Base-by-base conservation (phyloP, 2,113 vertebrate species). In the Girardinichthys multiradiatus region DNA sequence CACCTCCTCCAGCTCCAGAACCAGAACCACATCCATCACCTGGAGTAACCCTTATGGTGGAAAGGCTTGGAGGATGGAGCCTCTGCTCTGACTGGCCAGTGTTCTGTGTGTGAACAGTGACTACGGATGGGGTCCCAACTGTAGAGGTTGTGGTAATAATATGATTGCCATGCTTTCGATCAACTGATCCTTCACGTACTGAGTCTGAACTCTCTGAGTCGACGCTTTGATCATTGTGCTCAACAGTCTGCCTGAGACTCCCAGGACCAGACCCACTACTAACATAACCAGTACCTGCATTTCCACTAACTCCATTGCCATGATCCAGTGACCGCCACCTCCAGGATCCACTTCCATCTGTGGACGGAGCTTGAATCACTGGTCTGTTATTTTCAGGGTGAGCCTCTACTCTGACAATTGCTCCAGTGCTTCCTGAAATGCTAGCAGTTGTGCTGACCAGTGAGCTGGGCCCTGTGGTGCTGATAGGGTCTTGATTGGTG, bases 251-350 rank as follows among this genome's bases (percentile, higher is more conserved):
- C 84, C 95, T 96, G 57, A 96, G 92, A 82, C 92, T 94, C 72
- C 94, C 84, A 76, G 57, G 48, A 14, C 73, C 82, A 19, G 63
- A 28, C 60, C 72, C 80, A 31, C 75, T 85, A n/a, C 70, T 74
- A 9, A 65, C 27, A 60, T 64, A 79, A 8, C 54, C 7, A 0
- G 35, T 12, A 19, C 51, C 83, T 4, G 67, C 26, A 58, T 59
- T 73, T 15, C 70, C 80, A 3, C 51, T 39, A 4, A 51, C 11
- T 71, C 87, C 89, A 14, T 79, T 86, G 26, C 86, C 82, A 1
- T 96, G 96, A 73, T 98, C 96, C 8, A 97, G 96, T 24, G 97
- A 96, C 63, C 96, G 97, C 97, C 97, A 99, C 77, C 97, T 96
- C 98, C 97, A 99, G 1, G 97, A 97, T 21, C 97, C 96, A 0